phyloP scores from a whole-genome alignment of 2,797 vertebrate species.

The Enteromius radiatus region DNA sequence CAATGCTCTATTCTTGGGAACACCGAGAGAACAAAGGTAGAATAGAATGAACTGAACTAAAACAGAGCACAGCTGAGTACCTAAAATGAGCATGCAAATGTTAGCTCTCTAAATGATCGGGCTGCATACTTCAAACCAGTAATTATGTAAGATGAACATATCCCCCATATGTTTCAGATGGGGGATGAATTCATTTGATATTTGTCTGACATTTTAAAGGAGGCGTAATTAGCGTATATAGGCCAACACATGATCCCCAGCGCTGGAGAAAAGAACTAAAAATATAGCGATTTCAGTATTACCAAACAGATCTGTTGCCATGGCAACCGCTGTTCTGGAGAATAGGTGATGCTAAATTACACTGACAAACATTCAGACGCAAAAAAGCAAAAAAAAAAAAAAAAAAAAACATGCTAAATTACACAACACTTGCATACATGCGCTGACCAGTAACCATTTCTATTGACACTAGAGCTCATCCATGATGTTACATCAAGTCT shows the following conservation, averaged over 20 bases:
- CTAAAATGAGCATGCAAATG: conserved; percentile 7
- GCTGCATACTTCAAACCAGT: neutral
- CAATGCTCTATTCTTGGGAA: conserved; percentile 42
- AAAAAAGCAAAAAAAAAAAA: too few relatives aligned
- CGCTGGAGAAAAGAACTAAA: conserved; percentile 27
- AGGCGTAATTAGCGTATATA: conserved; percentile 45
- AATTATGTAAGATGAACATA: conserved; percentile 38
- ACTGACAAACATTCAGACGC: conserved; percentile 16
- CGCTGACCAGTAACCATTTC: conserved; percentile 1
- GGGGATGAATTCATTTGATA: conserved; percentile 24
- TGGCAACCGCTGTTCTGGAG: conserved; percentile 56
- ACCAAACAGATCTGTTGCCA: conserved; percentile 72
- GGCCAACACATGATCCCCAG: conserved; percentile 35
- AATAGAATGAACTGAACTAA: conserved; percentile 29
- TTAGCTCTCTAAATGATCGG: conserved; percentile 4
- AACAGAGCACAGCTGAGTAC: conserved; percentile 34
- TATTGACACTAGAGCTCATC: conserved; percentile 4
- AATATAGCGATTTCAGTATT: conserved; percentile 62
- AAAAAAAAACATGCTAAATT: conserved; percentile 8
- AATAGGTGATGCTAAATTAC: conserved; percentile 43
- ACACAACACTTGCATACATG: conserved; percentile 12
- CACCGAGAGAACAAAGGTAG: conserved; percentile 36
- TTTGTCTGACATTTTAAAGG: conserved; percentile 32
- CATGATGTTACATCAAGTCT: conserved; percentile 14
- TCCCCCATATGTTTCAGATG: neutral